Conservation (phyloP, 2,113 vertebrate species). For the Leucopternis melanops region DNA sequence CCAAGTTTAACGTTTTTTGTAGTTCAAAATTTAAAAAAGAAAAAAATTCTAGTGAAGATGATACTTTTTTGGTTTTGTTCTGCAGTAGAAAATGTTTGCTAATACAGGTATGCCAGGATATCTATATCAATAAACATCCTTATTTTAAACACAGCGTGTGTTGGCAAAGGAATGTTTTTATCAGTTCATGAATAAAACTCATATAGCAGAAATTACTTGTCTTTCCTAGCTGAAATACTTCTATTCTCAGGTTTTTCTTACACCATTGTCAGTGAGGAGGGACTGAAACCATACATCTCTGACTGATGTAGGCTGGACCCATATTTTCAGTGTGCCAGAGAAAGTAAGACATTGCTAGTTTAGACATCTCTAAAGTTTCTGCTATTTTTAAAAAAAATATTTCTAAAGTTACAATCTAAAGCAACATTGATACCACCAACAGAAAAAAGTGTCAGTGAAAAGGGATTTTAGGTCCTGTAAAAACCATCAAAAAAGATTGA, state of each 20-base stretch:
- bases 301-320: neutral
- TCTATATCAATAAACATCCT: neutral
- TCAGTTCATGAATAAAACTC: neutral
- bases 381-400: neutral
- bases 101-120: neutral
- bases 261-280: neutral
- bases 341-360: neutral
- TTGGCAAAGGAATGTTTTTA: conserved; percentile 9
- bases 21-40: neutral
- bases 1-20: neutral
- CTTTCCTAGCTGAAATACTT: neutral
- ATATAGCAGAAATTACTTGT: neutral
- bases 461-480: neutral
- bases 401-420: neutral
- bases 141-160: neutral
- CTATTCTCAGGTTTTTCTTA: neutral
- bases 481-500: neutral
- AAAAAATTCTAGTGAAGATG: neutral
- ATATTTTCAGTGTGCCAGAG: neutral
- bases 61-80: neutral
- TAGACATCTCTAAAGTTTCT: neutral
- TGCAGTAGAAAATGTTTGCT: neutral
- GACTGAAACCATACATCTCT: neutral
- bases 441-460: neutral
- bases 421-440: neutral